These are phyloP conservation scores for Drosophila nigricruria DNA, from an alignment of 2,888 invertebrate genomes.

Conservation along the genomic window DNA sequence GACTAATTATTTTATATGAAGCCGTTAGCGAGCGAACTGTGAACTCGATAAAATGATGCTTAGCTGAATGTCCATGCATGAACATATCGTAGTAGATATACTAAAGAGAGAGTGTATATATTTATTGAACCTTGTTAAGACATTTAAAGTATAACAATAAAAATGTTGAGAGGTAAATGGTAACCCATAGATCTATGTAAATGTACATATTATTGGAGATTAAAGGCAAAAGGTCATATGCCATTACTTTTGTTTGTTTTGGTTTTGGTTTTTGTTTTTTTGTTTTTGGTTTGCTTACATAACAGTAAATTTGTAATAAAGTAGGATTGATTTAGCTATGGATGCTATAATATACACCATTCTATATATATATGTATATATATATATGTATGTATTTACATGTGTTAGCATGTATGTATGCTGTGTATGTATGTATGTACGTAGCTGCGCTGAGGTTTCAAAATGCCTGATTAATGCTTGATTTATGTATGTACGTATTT, in stretches of 20 bases:
- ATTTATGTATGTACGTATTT: conserved; percentile 19
- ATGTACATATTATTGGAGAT: conserved; percentile 12
- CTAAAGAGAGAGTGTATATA: neutral
- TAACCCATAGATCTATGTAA: neutral
- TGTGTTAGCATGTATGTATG: conserved; percentile 24
- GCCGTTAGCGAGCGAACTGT: conserved; percentile 44
- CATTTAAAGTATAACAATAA: neutral
- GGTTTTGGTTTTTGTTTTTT: neutral
- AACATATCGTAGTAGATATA: conserved; percentile 17
- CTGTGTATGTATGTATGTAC: conserved; percentile 10
- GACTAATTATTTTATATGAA: conserved; percentile 29
- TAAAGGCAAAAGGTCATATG: conserved; percentile 9
- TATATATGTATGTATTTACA: conserved; percentile 19
- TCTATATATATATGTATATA: neutral
- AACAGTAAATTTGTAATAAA: conserved; percentile 9
- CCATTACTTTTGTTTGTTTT: neutral
- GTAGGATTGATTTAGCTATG: conserved; percentile 32
- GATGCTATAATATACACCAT: conserved; percentile 30
- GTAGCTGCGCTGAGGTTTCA: conserved; percentile 15
- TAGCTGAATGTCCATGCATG: conserved; percentile 12
- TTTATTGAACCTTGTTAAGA: neutral
- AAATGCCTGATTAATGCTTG: conserved; percentile 12
- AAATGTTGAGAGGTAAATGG: neutral
- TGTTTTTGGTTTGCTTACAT: neutral
- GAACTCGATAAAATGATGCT: conserved; percentile 28